Conservation (phyloP, 2,888 invertebrate species). For the Andrena camellia region DNA sequence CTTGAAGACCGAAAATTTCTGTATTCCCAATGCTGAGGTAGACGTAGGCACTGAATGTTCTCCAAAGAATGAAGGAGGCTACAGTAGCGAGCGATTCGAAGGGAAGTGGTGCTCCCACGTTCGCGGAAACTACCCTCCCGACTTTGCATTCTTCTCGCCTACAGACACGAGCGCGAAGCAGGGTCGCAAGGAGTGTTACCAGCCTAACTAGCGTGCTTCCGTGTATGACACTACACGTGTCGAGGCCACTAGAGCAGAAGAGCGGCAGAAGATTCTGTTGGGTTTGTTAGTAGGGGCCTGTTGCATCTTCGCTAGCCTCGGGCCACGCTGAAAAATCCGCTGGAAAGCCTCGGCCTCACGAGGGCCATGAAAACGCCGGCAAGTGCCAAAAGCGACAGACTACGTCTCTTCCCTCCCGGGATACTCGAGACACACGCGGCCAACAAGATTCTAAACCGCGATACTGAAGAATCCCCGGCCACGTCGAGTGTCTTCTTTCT, state of each 20-base stretch:
- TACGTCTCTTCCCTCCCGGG: slow-evolving; percentile 51
- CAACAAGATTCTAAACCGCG: slow-evolving; percentile 57
- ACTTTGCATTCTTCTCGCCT: slow-evolving; percentile 50
- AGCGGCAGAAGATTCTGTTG: slow-evolving; percentile 79
- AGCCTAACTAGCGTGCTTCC: slow-evolving; percentile 82
- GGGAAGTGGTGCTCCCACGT: not conserved
- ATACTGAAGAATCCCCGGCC: slow-evolving; percentile 7
- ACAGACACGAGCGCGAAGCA: slow-evolving; percentile 39
- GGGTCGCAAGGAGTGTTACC: slow-evolving; percentile 63
- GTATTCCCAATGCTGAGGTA: not conserved
- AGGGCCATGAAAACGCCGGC: slow-evolving; percentile 62
- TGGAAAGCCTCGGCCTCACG: slow-evolving; percentile 47
- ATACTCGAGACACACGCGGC: slow-evolving; percentile 57
- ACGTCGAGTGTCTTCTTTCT: slow-evolving; percentile 6
- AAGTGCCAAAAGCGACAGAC: slow-evolving; percentile 67
- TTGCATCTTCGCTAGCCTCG: slow-evolving; percentile 82
- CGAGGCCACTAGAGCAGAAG: slow-evolving; percentile 83
- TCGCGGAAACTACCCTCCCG: slow-evolving; percentile 29
- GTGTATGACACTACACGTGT: slow-evolving; percentile 84
- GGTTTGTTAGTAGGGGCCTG: slow-evolving; percentile 84
- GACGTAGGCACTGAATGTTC: not conserved
- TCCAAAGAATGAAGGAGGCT: not conserved
- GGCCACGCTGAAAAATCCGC: slow-evolving; percentile 77
- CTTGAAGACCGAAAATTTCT: not conserved
- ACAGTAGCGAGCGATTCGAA: not conserved